A percentile compares a stretch with the other conserved stretches of the same genome.
Evolutionary conservation across 1,140 invertebrate genomes (phyloP).

Genomic region (Holotrichia oblita): DNA sequence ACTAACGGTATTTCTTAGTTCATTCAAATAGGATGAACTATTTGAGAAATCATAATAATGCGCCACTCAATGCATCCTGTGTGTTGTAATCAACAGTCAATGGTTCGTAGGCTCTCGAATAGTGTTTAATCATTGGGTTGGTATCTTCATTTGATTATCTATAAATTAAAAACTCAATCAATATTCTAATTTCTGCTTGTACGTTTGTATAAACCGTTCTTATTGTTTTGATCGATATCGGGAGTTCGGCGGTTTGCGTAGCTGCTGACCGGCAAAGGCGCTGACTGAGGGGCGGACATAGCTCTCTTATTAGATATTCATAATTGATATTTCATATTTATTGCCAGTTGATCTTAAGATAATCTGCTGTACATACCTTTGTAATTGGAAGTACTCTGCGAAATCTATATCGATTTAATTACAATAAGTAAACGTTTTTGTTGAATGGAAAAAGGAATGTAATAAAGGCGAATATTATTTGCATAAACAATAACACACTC

Average conservation of each 20-base stretch:
- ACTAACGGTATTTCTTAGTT: too few species aligned
- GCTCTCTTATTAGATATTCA: conserved; percentile 7
- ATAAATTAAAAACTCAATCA: conserved; percentile 39
- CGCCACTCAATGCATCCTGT: too few species aligned
- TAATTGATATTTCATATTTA: conserved; percentile 25
- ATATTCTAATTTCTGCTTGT: conserved; percentile 33
- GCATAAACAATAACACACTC: too few species aligned
- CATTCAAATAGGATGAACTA: too few species aligned
- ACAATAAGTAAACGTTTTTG: too few species aligned
- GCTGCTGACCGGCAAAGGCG: conserved; percentile 14
- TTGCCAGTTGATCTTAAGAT: conserved; percentile 1
- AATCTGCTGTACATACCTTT: neutral
- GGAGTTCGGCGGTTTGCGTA: conserved; percentile 5
- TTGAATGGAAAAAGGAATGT: too few species aligned
- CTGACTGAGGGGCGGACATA: conserved; percentile 11
- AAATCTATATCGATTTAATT: neutral
- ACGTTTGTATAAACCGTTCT: neutral
- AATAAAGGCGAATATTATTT: too few species aligned
- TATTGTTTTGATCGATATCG: conserved; percentile 13
- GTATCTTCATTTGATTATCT: conserved; percentile 40
- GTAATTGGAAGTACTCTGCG: neutral
- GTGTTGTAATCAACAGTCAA: neutral
- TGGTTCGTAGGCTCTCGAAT: neutral
- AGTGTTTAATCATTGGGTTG: conserved; percentile 24
- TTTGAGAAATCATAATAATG: too few species aligned